These are phyloP conservation scores for Cochlearius cochlearius DNA, from an alignment of 2,113 vertebrate genomes.

Conservation along the genomic window DNA sequence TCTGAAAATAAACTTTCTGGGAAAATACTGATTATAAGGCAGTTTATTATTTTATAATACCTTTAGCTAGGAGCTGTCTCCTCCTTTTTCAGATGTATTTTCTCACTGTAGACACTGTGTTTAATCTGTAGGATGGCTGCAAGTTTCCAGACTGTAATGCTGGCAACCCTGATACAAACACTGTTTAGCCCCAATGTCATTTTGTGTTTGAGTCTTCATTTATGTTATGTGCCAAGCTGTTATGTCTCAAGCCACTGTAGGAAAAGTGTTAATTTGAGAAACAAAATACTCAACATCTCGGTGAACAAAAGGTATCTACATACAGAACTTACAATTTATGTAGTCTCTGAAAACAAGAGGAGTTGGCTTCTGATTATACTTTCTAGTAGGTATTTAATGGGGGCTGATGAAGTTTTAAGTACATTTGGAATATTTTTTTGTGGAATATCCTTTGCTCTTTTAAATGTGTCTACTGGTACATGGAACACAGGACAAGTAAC, in stretches of 20 bases:
- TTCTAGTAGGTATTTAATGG: background rate
- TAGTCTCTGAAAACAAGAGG: background rate
- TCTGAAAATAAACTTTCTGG: background rate
- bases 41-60: background rate
- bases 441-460: background rate
- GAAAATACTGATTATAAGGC: background rate
- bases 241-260: background rate
- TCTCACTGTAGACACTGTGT: background rate
- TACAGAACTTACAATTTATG: background rate
- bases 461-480: background rate
- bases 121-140: background rate
- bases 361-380: background rate
- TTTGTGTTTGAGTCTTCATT: background rate
- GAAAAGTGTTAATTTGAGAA: background rate
- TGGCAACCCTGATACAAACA: background rate
- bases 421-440: background rate
- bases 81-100: background rate
- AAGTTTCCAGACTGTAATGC: background rate
- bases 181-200: background rate
- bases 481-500: background rate
- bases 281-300: background rate
- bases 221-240: background rate
- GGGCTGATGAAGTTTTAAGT: background rate
- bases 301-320: background rate
- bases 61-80: background rate